Conservation (phyloP, 1,140 invertebrate genomes). For the Drosophila grimshawi region DNA sequence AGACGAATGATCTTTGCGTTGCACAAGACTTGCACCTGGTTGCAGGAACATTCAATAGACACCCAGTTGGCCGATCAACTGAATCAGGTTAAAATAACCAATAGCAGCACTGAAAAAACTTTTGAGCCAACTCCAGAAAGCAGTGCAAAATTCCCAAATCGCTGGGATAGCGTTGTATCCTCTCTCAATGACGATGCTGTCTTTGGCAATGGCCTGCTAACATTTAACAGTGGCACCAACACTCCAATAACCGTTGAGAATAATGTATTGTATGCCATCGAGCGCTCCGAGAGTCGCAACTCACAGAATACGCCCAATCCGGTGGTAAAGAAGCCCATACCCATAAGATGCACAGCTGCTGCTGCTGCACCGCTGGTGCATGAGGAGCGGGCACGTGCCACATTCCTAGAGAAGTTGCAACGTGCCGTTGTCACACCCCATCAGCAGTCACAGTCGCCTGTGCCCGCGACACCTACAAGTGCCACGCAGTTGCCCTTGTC, state of each 20-base stretch:
- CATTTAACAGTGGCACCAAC: slow-evolving; percentile 38
- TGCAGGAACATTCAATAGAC: slow-evolving; percentile 73
- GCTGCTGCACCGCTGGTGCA: slow-evolving; percentile 14
- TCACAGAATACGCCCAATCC: slow-evolving; percentile 43
- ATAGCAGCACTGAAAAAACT: slow-evolving; percentile 33
- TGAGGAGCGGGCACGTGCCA: slow-evolving; percentile 57
- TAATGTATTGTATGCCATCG: slow-evolving; percentile 78
- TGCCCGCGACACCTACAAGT: slow-evolving; percentile 24
- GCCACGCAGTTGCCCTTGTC: slow-evolving; percentile 33
- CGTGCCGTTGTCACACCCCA: slow-evolving; percentile 54
- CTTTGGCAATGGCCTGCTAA: slow-evolving; percentile 18
- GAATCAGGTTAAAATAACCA: slow-evolving; percentile 62
- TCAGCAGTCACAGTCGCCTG: slow-evolving; percentile 20
- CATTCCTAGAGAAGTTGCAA: slow-evolving; percentile 73
- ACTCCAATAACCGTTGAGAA: slow-evolving; percentile 74
- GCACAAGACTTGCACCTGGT: slow-evolving; percentile 76
- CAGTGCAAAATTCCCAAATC: background rate
- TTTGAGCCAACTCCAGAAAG: slow-evolving; percentile 3
- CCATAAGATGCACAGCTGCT: slow-evolving; percentile 44
- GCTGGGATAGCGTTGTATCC: slow-evolving; percentile 5
- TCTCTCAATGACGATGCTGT: background rate
- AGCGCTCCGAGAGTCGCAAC: slow-evolving; percentile 67
- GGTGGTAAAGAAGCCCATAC: slow-evolving; percentile 68
- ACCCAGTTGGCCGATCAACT: slow-evolving; percentile 52
- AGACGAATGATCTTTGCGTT: slow-evolving; percentile 77